These are phyloP conservation scores for Athripsodes cinereus DNA, from an alignment of 2,888 invertebrate genomes.

Conservation along the genomic window DNA sequence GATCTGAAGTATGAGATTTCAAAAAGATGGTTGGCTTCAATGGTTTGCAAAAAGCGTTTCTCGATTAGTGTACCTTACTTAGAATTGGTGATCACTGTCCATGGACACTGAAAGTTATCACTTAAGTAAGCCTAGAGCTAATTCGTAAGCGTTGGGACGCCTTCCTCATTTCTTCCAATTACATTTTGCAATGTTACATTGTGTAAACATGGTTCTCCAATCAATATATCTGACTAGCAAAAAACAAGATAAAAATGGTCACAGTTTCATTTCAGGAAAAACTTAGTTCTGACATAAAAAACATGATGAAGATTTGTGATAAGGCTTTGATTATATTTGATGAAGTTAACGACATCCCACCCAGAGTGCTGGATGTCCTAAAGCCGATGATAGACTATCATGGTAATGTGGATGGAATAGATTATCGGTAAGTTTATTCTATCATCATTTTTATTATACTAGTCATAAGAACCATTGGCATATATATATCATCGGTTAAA, in stretches of 20 bases:
- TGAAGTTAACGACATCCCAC: slow-evolving; percentile 92
- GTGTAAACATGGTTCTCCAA: not conserved
- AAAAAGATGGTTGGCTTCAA: too few species aligned
- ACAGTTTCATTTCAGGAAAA: slow-evolving; percentile 39
- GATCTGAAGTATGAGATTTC: too few species aligned
- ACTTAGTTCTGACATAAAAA: slow-evolving; percentile 53
- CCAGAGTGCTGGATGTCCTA: slow-evolving; percentile 73
- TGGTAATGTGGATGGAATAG: slow-evolving; percentile 60
- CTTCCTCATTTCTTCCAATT: too few species aligned
- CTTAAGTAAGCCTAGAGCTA: too few species aligned
- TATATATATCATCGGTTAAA: too few species aligned
- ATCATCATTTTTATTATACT: not conserved
- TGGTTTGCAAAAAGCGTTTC: too few species aligned
- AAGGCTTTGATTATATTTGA: slow-evolving; percentile 90
- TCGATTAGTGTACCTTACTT: too few species aligned
- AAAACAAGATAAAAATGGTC: not conserved
- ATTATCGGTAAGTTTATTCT: slow-evolving; percentile 64
- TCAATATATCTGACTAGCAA: not conserved
- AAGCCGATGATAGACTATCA: slow-evolving; percentile 87
- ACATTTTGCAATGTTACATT: too few species aligned
- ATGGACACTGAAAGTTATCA: too few species aligned
- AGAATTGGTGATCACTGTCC: too few species aligned
- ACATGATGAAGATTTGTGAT: slow-evolving; percentile 62
- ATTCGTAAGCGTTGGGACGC: too few species aligned
- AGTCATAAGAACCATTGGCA: too few species aligned